Evolutionary conservation across 2,888 invertebrate species (phyloP).

Genomic region (Theristus sp.): DNA sequence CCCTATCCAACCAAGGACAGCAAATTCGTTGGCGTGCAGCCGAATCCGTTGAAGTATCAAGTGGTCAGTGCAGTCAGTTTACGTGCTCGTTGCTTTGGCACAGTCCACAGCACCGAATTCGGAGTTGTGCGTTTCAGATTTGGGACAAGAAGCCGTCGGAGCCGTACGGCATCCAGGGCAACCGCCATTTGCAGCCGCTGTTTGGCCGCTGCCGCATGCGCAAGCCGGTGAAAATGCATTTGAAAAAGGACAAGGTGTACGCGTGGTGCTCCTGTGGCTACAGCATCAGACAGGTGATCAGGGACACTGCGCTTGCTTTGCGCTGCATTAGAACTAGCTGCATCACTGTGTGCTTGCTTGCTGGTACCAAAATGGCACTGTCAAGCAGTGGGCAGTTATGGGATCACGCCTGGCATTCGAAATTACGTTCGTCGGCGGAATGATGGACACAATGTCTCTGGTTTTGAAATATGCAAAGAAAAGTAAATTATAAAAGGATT

Average conservation of each 20-base stretch:
- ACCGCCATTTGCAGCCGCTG: constrained; percentile 20
- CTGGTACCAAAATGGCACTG: no score
- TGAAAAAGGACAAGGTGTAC: constrained; percentile 51
- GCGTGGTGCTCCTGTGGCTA: constrained; percentile 84
- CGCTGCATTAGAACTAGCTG: no score
- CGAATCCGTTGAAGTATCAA: neutral
- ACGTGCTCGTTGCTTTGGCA: no score
- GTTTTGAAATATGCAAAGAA: no score
- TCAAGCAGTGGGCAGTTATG: no score
- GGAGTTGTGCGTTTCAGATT: neutral
- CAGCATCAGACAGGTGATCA: constrained; percentile 51
- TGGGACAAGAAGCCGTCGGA: constrained; percentile 5
- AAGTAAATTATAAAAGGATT: no score
- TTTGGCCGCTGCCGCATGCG: constrained; percentile 18
- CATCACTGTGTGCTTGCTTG: no score
- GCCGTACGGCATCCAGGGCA: constrained; percentile 24
- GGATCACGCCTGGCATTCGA: no score
- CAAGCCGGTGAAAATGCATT: constrained; percentile 12
- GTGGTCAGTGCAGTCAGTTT: neutral
- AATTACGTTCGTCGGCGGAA: no score
- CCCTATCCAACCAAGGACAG: constrained; percentile 39
- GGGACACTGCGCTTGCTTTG: no score
- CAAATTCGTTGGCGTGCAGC: neutral
- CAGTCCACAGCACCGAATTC: no score
- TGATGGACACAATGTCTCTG: no score